These are phyloP conservation scores for Taurulus bubalis DNA, from an alignment of 2,113 vertebrate species.

Conservation along the genomic window DNA sequence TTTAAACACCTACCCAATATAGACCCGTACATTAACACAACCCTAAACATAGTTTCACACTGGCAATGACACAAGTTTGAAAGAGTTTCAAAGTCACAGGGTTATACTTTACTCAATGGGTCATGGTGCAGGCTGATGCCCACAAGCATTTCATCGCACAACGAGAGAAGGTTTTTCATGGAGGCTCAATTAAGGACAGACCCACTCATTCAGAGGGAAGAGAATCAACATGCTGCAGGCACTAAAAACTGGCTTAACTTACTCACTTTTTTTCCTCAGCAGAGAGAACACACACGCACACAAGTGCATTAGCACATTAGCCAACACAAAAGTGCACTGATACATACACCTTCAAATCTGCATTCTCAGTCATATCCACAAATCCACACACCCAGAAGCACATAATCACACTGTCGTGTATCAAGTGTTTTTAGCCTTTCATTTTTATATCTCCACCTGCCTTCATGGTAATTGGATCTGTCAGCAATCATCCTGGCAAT, in stretches of 20 bases:
- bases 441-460: constrained; percentile 37
- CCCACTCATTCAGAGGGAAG: constrained; percentile 53
- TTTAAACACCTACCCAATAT: constrained; percentile 35
- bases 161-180: constrained; percentile 57
- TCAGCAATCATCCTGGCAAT: constrained; percentile 46
- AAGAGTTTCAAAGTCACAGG: constrained; percentile 68
- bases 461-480: constrained; percentile 49
- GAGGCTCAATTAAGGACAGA: constrained; percentile 67
- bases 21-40: constrained; percentile 28
- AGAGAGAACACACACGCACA: constrained; percentile 30
- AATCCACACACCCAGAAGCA: neutral
- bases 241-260: constrained; percentile 44
- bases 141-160: constrained; percentile 44
- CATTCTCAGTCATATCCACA: neutral
- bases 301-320: constrained; percentile 3
- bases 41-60: constrained; percentile 37
- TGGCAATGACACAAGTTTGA: constrained; percentile 51
- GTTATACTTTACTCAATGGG: constrained; percentile 47
- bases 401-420: constrained; percentile 13
- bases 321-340: constrained; percentile 21
- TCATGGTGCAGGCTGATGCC: constrained; percentile 62
- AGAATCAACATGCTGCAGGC: constrained; percentile 61
- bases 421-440: constrained; percentile 30
- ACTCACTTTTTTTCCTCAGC: constrained; percentile 44
- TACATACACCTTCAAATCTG: constrained; percentile 1